These are phyloP conservation scores for Pemphredon lugubris DNA, from an alignment of 2,888 invertebrate genomes.

Conservation along the genomic window DNA sequence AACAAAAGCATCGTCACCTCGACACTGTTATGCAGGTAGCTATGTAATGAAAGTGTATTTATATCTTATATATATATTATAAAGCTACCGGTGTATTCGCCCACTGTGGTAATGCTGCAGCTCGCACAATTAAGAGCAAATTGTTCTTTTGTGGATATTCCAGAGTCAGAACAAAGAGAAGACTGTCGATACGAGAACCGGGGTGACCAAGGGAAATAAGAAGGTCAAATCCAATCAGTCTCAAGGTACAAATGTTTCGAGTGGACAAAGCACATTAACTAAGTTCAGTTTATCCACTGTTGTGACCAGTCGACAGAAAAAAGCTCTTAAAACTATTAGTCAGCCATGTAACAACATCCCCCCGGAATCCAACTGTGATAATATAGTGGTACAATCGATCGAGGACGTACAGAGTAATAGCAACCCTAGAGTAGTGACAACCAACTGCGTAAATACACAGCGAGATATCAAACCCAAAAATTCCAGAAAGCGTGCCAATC, in stretches of 20 bases:
- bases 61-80: not conserved
- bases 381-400: conserved; percentile 73
- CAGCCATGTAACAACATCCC: conserved; percentile 71
- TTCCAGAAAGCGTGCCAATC: conserved; percentile 76
- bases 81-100: too few species aligned
- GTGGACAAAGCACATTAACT: conserved; percentile 54
- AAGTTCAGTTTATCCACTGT: conserved; percentile 59
- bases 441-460: conserved; percentile 60
- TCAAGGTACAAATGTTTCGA: conserved; percentile 69
- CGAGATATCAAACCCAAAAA: conserved; percentile 69
- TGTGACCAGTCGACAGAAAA: conserved; percentile 69
- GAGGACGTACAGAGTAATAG: conserved; percentile 69
- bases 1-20: conserved; percentile 83
- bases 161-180: conserved; percentile 76
- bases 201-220: conserved; percentile 69
- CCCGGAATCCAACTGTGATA: conserved; percentile 79
- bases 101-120: too few species aligned
- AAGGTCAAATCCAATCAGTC: conserved; percentile 74
- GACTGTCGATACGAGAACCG: conserved; percentile 68
- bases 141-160: conserved; percentile 11
- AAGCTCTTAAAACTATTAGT: conserved; percentile 68
- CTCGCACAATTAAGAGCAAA: too few species aligned
- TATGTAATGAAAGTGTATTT: not conserved
- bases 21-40: conserved; percentile 70
- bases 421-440: conserved; percentile 65